These are phyloP conservation scores for Archocentrus centrarchus DNA, from an alignment of 2,113 vertebrate genomes.

Conservation along the genomic window DNA sequence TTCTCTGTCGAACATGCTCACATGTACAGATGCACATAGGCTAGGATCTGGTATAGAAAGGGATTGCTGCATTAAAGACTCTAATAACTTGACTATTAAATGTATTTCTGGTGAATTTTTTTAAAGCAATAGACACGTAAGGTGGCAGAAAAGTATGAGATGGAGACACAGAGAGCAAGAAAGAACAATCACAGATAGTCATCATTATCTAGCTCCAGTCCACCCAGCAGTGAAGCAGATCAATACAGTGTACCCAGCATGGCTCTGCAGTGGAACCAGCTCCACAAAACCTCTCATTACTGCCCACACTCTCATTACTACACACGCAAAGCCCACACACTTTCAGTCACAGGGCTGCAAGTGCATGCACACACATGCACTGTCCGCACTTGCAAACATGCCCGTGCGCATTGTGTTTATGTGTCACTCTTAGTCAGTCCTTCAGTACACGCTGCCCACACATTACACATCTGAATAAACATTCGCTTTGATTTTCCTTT, in stretches of 20 bases:
- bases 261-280: slow-evolving; percentile 59
- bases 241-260: slow-evolving; percentile 67
- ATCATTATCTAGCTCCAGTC: slow-evolving; percentile 71
- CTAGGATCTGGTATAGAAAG: background rate
- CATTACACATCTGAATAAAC: slow-evolving; percentile 32
- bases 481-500: slow-evolving; percentile 26
- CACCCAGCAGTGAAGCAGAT: slow-evolving; percentile 68
- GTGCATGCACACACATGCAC: slow-evolving; percentile 20
- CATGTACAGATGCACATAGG: background rate
- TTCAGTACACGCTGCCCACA: slow-evolving; percentile 14
- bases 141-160: slow-evolving; percentile 30
- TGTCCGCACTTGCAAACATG: slow-evolving; percentile 14
- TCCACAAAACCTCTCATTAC: slow-evolving; percentile 67
- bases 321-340: slow-evolving; percentile 28
- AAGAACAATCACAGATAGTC: slow-evolving; percentile 65
- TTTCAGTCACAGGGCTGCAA: slow-evolving; percentile 13
- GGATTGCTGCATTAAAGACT: background rate
- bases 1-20: background rate
- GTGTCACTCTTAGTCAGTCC: background rate
- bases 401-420: slow-evolving; percentile 21
- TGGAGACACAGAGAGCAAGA: slow-evolving; percentile 38
- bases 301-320: slow-evolving; percentile 47
- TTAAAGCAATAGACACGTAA: background rate
- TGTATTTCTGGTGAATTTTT: slow-evolving; percentile 2
- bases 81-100: slow-evolving; percentile 33